A percentile compares a stretch with the other conserved stretches of the same genome.
Conservation (phyloP, 2,113 vertebrate genomes). For the Hemiprocne comata region DNA sequence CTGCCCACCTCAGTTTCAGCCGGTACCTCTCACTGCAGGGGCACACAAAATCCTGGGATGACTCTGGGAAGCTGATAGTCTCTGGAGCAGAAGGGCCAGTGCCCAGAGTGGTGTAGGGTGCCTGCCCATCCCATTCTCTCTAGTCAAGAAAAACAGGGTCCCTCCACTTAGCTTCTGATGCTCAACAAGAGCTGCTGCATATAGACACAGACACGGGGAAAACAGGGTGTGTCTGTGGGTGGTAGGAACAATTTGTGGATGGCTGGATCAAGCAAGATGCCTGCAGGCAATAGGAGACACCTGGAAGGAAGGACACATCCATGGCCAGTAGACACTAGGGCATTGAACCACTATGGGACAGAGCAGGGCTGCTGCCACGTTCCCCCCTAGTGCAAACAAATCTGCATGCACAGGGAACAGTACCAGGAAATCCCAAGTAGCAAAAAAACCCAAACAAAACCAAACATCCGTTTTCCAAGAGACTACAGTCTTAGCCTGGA, state of each 20-base stretch:
- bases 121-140: neutral
- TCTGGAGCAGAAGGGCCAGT: neutral
- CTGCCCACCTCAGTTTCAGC: neutral
- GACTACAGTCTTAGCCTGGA: neutral
- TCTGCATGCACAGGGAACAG: neutral
- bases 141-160: neutral
- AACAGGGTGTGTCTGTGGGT: neutral
- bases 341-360: neutral
- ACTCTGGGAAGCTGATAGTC: neutral
- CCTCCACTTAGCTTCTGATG: neutral
- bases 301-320: neutral
- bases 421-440: neutral
- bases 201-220: accelerated
- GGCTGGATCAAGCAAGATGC: neutral
- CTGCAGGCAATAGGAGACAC: neutral
- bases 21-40: neutral
- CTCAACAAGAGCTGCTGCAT: neutral
- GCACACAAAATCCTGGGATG: neutral
- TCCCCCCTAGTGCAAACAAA: neutral
- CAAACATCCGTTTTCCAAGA: neutral
- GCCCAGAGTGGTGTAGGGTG: neutral
- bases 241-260: neutral
- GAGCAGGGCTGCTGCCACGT: neutral
- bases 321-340: neutral
- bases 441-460: neutral